phyloP scores from a whole-genome alignment of 2,113 vertebrate genomes.

The Hylia prasina region DNA sequence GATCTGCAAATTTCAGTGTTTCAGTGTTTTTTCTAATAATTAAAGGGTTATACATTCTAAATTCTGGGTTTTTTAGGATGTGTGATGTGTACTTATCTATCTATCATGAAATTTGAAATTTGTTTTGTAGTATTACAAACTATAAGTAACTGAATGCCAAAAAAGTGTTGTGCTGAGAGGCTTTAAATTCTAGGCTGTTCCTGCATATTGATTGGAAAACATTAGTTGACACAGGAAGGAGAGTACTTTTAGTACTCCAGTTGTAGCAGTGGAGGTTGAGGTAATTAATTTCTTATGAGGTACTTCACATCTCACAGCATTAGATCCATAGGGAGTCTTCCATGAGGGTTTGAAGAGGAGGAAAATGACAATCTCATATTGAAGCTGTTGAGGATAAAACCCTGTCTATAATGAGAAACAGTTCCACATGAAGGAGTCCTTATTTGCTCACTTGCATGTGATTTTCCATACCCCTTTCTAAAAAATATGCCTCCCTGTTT shows the following conservation, averaged over 20 bases:
- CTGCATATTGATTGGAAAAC: neutral
- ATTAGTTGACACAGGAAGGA: neutral
- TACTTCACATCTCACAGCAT: neutral
- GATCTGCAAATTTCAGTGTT: neutral
- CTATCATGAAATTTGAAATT: neutral
- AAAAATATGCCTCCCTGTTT: neutral
- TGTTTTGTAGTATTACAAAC: neutral
- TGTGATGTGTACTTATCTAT: neutral
- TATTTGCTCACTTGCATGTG: neutral
- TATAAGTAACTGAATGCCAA: neutral
- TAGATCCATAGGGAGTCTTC: neutral
- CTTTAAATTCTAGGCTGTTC: neutral
- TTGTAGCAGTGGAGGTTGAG: neutral
- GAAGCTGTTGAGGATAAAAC: neutral
- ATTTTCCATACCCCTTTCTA: neutral
- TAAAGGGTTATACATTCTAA: neutral
- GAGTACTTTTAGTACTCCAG: neutral
- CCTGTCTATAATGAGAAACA: neutral
- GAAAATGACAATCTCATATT: neutral
- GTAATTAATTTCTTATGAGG: slow-evolving; percentile 5
- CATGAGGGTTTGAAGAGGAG: neutral
- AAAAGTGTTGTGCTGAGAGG: neutral
- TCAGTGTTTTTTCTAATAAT: neutral
- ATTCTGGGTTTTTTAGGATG: neutral
- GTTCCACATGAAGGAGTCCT: neutral